Conservation (phyloP, 2,888 invertebrate species). For the Orthosia cruda region DNA sequence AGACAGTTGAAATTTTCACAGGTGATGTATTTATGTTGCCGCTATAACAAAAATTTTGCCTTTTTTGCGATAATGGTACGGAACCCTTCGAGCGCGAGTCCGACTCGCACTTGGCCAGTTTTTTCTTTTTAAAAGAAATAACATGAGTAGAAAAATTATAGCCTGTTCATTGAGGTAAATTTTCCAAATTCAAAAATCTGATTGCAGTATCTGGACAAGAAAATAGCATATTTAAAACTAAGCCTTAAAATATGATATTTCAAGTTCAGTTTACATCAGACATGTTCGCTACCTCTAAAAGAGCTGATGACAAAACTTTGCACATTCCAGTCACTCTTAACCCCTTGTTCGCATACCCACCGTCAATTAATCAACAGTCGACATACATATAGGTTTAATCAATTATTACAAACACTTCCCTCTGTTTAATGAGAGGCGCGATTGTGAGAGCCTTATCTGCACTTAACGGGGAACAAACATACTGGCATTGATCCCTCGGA, state of each 20-base stretch:
- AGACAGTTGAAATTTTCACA: too few relatives aligned
- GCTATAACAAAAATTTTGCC: too few relatives aligned
- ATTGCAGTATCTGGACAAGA: too few relatives aligned
- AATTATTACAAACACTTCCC: slow-evolving; percentile 83
- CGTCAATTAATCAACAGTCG: slow-evolving; percentile 71
- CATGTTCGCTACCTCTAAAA: not conserved
- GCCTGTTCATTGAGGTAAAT: not conserved
- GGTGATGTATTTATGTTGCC: too few relatives aligned
- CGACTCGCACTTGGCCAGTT: too few relatives aligned
- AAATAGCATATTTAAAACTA: not conserved
- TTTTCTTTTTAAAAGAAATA: not conserved
- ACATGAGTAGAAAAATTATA: not conserved
- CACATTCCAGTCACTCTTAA: slow-evolving; percentile 37
- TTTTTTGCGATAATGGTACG: too few relatives aligned
- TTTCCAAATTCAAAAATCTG: not conserved
- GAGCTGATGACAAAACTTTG: slow-evolving; percentile 4
- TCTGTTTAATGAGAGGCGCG: slow-evolving; percentile 77
- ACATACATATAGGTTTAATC: slow-evolving; percentile 79
- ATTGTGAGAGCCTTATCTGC: slow-evolving; percentile 76
- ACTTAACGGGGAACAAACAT: slow-evolving; percentile 72
- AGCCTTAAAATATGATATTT: not conserved
- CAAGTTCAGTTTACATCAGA: not conserved
- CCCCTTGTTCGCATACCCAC: slow-evolving; percentile 37
- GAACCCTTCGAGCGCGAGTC: too few relatives aligned
- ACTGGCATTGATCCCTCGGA: slow-evolving; percentile 51